phyloP scores from a whole-genome alignment of 2,113 vertebrate genomes.

The Bubo bubo region DNA sequence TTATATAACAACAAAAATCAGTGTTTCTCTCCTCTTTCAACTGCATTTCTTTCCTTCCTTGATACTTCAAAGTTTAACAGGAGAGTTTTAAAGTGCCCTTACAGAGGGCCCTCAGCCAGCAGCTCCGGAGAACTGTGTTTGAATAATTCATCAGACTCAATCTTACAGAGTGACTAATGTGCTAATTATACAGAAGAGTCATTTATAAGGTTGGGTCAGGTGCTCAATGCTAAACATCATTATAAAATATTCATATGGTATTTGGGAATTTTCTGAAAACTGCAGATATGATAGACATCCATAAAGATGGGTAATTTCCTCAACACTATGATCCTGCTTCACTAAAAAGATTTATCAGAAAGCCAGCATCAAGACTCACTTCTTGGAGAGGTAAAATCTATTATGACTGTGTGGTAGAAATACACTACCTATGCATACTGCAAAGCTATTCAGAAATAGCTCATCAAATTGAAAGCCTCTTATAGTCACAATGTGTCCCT shows the following conservation, averaged over 20 bases:
- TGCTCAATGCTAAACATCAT: constrained; percentile 71
- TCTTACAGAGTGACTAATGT: constrained; percentile 78
- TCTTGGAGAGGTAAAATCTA: background rate
- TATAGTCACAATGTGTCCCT: background rate
- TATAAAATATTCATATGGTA: constrained; percentile 76
- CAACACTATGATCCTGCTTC: background rate
- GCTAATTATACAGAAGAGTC: constrained; percentile 78
- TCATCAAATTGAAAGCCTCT: background rate
- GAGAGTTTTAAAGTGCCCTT: constrained; percentile 45
- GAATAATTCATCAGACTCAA: constrained; percentile 79
- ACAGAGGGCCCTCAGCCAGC: constrained; percentile 23
- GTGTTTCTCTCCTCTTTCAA: background rate
- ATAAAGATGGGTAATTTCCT: constrained; percentile 48
- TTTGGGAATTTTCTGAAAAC: constrained; percentile 57
- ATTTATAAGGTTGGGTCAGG: constrained; percentile 73
- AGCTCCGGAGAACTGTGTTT: constrained; percentile 63
- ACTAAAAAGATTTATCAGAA: background rate
- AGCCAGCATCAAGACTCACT: background rate
- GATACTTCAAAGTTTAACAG: constrained; percentile 40
- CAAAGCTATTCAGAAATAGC: background rate
- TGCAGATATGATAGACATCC: constrained; percentile 39
- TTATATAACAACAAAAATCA: background rate
- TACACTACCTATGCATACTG: background rate
- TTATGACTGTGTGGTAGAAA: background rate
- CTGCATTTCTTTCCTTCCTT: constrained; percentile 9